phyloP scores from a whole-genome alignment of 2,797 vertebrate species.

The Momotus momota region DNA sequence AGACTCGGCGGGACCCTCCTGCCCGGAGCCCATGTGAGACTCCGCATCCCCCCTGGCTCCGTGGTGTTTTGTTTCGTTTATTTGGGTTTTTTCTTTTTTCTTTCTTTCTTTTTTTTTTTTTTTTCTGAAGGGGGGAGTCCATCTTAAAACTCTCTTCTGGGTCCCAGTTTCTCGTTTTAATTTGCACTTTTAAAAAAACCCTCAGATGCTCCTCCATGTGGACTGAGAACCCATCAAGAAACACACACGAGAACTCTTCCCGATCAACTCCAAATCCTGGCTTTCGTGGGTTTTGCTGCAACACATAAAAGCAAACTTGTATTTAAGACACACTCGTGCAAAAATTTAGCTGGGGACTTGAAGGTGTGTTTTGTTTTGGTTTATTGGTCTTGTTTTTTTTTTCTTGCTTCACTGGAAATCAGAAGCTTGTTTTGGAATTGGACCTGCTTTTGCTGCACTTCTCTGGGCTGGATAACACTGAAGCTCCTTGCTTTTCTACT shows the following conservation, averaged over 20 bases:
- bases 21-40: conserved; percentile 47
- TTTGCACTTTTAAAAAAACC: conserved; percentile 70
- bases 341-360: conserved; percentile 53
- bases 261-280: conserved; percentile 52
- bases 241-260: conserved; percentile 38
- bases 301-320: conserved; percentile 53
- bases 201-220: conserved; percentile 65
- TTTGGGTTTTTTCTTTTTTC: neutral
- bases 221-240: conserved; percentile 65
- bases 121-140: neutral
- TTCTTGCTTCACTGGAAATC: conserved; percentile 65
- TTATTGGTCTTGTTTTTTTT: neutral
- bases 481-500: conserved; percentile 64
- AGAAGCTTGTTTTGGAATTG: conserved; percentile 62
- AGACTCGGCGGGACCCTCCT: conserved; percentile 30
- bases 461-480: conserved; percentile 76
- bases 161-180: conserved; percentile 47
- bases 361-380: conserved; percentile 46
- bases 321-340: conserved; percentile 62
- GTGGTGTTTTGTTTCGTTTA: neutral
- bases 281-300: conserved; percentile 64
- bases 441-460: conserved; percentile 74
- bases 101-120: too few relatives aligned
- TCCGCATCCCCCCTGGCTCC: conserved; percentile 27
- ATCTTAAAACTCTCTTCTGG: conserved; percentile 33